Base-by-base conservation (phyloP, 35 echinoderm and acorn worm genomes). In the Lytechinus pictus region DNA sequence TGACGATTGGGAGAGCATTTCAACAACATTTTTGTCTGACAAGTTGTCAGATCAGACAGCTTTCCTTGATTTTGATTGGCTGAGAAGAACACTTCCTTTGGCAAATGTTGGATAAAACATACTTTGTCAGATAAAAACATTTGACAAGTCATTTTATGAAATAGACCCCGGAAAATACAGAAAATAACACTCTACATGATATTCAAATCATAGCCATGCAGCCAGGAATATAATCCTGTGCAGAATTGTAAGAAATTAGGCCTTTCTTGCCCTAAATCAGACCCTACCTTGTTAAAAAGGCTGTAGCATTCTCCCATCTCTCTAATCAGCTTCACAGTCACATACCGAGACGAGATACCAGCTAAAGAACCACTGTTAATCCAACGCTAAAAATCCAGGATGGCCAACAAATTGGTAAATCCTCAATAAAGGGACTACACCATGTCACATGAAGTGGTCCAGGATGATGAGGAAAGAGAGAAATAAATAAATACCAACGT, bases 221-320 rank as follows among this genome's bases (percentile, higher is more conserved):
- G 33, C 33, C 33, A 1, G 33, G 33, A 44, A 44, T 44, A 44
- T 44, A 44, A 44, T 44, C 33, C 33, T 44, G 33, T 44, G 33
- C 33, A 44, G 33, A 44, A 2, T 44, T 44, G 33, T 44, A 44
- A 12, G 57, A 10, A 10, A 24, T 24, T 24, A 79, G 19, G 66
- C 24, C 66, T 44, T 9, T 58, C 12, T 79, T 24, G n/a, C 66
- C n/a, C 66, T 24, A 79, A 16, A 24, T 24, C 3, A 79, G 66
- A 79, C 24, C 88, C 52, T 90, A 90, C 88, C 88, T 90, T 90
- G 88, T 54, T 90, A 52, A 90, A 90, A 44, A 90, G 3, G 88
- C 88, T 90, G 88, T 90, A 90, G 52, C 88, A 90, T 90, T 90
- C 88, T 90, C 88, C 88, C 88, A 90, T 90, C 88, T 90, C 88